phyloP scores from a whole-genome alignment of 2,797 vertebrate species.

The Dromococcyx pavoninus region DNA sequence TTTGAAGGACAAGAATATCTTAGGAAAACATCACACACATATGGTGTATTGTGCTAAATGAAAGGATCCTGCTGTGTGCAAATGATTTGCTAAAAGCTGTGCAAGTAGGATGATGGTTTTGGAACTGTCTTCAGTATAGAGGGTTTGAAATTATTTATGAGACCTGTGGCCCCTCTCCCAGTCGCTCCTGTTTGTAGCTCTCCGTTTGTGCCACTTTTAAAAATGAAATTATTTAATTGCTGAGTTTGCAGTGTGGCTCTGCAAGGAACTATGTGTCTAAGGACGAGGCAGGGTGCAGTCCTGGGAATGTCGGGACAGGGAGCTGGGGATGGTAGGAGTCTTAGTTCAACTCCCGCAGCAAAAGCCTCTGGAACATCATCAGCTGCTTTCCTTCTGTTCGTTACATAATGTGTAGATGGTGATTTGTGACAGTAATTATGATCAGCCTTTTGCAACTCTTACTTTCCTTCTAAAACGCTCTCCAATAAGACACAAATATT shows the following conservation, averaged over 20 bases:
- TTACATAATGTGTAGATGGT: neutral
- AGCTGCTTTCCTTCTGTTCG: neutral
- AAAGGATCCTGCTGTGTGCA: neutral
- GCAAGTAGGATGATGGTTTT: neutral
- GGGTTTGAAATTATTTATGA: neutral
- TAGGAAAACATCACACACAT: accelerated
- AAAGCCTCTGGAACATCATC: neutral
- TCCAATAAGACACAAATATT: neutral
- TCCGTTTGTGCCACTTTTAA: neutral
- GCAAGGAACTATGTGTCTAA: neutral
- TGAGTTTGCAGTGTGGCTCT: neutral
- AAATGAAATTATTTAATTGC: neutral
- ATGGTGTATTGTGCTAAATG: neutral
- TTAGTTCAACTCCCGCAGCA: neutral
- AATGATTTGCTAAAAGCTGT: neutral
- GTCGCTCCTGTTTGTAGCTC: neutral
- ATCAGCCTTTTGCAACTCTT: neutral
- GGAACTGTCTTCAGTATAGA: neutral
- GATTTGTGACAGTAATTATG: neutral
- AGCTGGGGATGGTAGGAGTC: neutral
- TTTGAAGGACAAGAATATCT: neutral
- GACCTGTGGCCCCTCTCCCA: neutral
- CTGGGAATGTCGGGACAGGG: neutral
- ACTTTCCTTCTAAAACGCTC: neutral
- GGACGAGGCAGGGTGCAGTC: neutral